Evolutionary conservation across 2,797 vertebrate genomes (phyloP).

Genomic region (Alca torda): DNA sequence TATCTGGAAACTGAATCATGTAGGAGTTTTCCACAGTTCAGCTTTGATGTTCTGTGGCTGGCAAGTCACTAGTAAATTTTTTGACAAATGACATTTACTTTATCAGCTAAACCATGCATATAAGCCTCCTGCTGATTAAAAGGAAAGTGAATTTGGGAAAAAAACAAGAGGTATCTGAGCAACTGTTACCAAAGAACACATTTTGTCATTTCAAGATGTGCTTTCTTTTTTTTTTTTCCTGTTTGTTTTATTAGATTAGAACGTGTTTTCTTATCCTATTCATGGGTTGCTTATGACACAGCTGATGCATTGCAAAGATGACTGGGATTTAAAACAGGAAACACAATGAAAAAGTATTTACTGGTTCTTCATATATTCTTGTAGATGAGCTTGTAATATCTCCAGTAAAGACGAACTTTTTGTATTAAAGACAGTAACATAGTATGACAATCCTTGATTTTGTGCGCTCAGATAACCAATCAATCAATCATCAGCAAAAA

Average conservation of each 20-base stretch:
- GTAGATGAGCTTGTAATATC: background rate
- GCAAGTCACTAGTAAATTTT: conserved; percentile 43
- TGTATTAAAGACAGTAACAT: background rate
- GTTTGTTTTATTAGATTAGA: conserved; percentile 17
- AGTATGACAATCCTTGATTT: background rate
- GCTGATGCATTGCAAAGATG: background rate
- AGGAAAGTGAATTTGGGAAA: background rate
- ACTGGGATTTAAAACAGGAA: background rate
- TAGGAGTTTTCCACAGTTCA: conserved; percentile 36
- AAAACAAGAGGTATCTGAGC: background rate
- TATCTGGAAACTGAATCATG: conserved; percentile 42
- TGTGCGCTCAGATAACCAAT: background rate
- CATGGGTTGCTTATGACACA: background rate
- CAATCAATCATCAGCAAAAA: background rate
- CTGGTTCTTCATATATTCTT: background rate
- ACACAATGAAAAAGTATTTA: background rate
- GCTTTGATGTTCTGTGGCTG: conserved; percentile 46
- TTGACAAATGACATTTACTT: conserved; percentile 55
- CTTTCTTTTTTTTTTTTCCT: background rate
- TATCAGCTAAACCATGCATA: conserved; percentile 47
- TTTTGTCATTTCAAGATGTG: conserved; percentile 22
- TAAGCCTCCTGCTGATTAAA: conserved; percentile 42
- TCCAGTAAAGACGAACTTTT: background rate
- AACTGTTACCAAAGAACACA: background rate
- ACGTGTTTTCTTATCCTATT: background rate